Evolutionary conservation across 2,888 invertebrate species (phyloP).

Genomic region (Bugulina stolonifera): DNA sequence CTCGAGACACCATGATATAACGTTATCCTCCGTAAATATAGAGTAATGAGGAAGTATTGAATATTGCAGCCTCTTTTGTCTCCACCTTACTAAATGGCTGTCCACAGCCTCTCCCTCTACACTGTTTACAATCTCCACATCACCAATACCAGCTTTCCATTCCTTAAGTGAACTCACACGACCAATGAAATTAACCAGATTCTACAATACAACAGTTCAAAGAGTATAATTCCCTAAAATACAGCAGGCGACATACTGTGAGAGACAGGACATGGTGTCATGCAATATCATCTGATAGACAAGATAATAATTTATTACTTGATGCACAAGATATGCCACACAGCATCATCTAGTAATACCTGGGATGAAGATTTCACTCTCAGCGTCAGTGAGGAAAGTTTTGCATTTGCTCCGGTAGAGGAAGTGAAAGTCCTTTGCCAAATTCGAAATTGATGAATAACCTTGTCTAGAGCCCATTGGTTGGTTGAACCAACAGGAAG

Average conservation of each 20-base stretch:
- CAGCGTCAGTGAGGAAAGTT: background rate
- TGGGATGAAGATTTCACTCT: background rate
- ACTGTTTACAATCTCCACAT: background rate
- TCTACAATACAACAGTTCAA: too few relatives aligned
- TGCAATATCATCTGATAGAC: too few relatives aligned
- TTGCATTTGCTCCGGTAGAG: background rate
- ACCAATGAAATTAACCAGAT: background rate
- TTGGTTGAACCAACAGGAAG: background rate
- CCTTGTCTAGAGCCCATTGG: background rate
- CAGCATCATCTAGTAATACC: background rate
- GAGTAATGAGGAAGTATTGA: background rate
- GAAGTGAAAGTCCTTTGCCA: background rate
- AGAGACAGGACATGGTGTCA: too few relatives aligned
- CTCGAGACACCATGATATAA: conserved; percentile 7
- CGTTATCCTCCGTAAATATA: background rate
- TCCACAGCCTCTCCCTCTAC: background rate
- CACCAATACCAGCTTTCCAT: background rate
- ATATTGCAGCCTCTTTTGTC: background rate
- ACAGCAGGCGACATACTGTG: too few relatives aligned
- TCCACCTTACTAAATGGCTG: background rate
- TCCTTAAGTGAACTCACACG: background rate
- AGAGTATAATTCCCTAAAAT: too few relatives aligned
- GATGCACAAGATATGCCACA: too few relatives aligned
- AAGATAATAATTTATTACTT: too few relatives aligned
- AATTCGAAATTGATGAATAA: background rate